These are phyloP conservation scores for Ptychadena robeensis DNA, from an alignment of 2,797 vertebrate genomes.

Conservation along the genomic window DNA sequence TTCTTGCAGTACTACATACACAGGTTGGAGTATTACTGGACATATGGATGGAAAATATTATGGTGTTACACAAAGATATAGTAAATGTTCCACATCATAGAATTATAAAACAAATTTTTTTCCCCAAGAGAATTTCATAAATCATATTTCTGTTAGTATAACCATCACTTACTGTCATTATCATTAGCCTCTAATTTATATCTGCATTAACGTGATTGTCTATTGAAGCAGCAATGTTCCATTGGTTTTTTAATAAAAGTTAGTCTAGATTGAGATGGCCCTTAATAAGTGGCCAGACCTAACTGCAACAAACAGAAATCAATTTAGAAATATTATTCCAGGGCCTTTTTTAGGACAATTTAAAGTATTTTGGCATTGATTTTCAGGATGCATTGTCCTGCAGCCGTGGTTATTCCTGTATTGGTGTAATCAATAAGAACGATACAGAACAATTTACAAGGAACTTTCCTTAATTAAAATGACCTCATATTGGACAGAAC, in stretches of 20 bases:
- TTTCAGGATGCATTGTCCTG: slow-evolving; percentile 75
- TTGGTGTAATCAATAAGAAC: slow-evolving; percentile 74
- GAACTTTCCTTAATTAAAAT: slow-evolving; percentile 75
- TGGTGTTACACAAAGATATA: no score
- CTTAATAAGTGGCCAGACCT: slow-evolving; percentile 55
- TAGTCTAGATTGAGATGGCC: slow-evolving; percentile 42
- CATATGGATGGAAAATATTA: no score
- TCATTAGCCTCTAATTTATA: slow-evolving; percentile 41
- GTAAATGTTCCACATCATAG: background rate
- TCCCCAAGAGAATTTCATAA: slow-evolving; percentile 16
- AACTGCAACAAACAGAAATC: slow-evolving; percentile 72
- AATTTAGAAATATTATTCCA: slow-evolving; percentile 72
- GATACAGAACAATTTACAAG: slow-evolving; percentile 74
- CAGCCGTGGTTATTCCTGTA: slow-evolving; percentile 68
- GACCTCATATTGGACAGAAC: slow-evolving; percentile 67
- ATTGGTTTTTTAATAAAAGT: slow-evolving; percentile 55
- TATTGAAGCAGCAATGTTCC: slow-evolving; percentile 25
- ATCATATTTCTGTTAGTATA: slow-evolving; percentile 36
- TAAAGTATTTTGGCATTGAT: slow-evolving; percentile 78
- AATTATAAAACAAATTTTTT: background rate
- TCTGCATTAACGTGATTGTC: slow-evolving; percentile 46
- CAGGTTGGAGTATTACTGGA: no score
- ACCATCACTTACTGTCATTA: slow-evolving; percentile 39
- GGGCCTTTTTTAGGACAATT: slow-evolving; percentile 71
- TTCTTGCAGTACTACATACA: no score